Evolutionary conservation across 2,888 invertebrate genomes (phyloP).

Genomic region (Aplocera efformata): DNA sequence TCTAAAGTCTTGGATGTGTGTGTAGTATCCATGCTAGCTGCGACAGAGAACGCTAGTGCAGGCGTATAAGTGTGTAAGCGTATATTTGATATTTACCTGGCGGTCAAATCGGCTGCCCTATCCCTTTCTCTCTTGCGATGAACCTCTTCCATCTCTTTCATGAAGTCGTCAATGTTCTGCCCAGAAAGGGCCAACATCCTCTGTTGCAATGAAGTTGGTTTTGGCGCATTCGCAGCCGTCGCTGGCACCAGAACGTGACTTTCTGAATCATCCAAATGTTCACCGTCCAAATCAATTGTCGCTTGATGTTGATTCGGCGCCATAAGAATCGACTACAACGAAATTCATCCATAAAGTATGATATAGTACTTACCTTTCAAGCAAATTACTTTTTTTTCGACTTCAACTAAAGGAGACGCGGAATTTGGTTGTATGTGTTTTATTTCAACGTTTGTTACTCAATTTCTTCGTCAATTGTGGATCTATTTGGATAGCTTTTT

Average conservation of each 20-base stretch:
- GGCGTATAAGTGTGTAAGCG: no score
- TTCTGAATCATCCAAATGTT: constrained; percentile 46
- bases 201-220: constrained; percentile 90
- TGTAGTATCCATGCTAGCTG: background rate
- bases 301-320: constrained; percentile 1
- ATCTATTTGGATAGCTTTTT: no score
- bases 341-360: no score
- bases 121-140: constrained; percentile 88
- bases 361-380: no score
- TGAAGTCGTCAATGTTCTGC: constrained; percentile 94
- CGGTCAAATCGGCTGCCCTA: constrained; percentile 81
- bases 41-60: no score
- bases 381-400: no score
- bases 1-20: no score
- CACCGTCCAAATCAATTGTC: constrained; percentile 46
- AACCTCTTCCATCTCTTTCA: constrained; percentile 95
- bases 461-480: no score
- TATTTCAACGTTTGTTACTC: no score
- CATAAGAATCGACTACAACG: background rate
- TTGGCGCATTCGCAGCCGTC: constrained; percentile 75
- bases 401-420: no score
- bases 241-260: constrained; percentile 3
- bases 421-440: no score
- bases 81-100: constrained; percentile 68
- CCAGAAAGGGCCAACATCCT: constrained; percentile 94